phyloP scores from a whole-genome alignment of 2,797 vertebrate genomes.

The Acridotheres tristis region DNA sequence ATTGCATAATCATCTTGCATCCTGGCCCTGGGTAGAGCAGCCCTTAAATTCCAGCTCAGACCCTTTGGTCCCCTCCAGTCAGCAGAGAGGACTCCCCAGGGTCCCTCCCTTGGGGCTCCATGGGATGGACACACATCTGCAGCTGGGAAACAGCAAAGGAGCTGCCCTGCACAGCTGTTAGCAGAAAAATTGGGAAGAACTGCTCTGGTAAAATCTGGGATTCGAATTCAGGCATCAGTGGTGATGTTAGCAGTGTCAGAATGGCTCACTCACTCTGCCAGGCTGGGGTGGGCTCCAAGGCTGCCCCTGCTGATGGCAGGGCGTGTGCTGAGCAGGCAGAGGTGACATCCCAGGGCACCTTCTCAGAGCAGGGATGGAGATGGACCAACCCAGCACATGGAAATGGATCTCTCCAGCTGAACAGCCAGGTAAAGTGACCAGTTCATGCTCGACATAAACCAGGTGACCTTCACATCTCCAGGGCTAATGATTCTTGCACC shows the following conservation, averaged over 20 bases:
- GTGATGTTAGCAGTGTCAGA: neutral
- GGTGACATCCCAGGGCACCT: neutral
- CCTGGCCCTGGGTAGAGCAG: neutral
- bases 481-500: neutral
- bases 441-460: neutral
- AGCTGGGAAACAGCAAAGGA: neutral
- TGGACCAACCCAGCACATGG: neutral
- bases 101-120: fast-evolving
- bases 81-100: neutral
- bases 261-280: neutral
- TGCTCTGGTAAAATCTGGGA: neutral
- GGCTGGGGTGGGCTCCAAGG: neutral
- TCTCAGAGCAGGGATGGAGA: neutral
- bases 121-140: neutral
- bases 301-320: neutral
- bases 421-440: neutral
- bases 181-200: neutral
- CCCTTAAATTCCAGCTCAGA: neutral
- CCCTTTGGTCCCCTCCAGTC: neutral
- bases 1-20: neutral
- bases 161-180: neutral
- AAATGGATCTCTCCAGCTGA: neutral
- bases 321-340: neutral
- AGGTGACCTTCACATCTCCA: neutral
- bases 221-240: neutral